Conservation (phyloP, 2,797 vertebrate species). For the Silurus aristotelis region DNA sequence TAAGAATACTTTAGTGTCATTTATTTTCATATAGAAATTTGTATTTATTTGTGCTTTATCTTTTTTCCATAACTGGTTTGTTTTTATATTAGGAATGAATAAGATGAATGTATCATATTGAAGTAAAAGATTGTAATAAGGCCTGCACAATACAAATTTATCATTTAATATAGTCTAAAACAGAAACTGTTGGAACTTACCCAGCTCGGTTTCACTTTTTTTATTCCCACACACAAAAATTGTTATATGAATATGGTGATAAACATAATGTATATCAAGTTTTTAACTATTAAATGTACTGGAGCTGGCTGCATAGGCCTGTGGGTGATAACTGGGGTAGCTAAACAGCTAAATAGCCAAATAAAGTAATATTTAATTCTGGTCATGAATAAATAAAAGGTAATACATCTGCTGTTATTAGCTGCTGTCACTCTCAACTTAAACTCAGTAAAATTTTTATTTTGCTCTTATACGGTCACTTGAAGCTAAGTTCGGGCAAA, state of each 20-base stretch:
- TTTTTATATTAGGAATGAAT: neutral
- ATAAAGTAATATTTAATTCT: neutral
- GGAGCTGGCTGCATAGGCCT: neutral
- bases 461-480: neutral
- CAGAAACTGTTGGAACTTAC: neutral
- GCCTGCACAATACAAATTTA: conserved; percentile 19
- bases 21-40: conserved; percentile 18
- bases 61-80: conserved; percentile 23
- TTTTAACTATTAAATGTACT: neutral
- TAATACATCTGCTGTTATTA: no score
- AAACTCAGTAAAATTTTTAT: neutral
- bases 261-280: no score
- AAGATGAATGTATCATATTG: conserved; percentile 35
- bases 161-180: neutral
- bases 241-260: no score
- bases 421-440: neutral
- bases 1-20: conserved; percentile 19
- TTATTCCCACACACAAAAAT: neutral
- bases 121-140: neutral
- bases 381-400: no score
- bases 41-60: conserved; percentile 36
- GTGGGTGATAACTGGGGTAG: neutral
- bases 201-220: neutral
- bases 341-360: neutral
- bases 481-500: neutral